Evolutionary conservation across 2,797 vertebrate species (phyloP).

Genomic region (Diceros bicornis): DNA sequence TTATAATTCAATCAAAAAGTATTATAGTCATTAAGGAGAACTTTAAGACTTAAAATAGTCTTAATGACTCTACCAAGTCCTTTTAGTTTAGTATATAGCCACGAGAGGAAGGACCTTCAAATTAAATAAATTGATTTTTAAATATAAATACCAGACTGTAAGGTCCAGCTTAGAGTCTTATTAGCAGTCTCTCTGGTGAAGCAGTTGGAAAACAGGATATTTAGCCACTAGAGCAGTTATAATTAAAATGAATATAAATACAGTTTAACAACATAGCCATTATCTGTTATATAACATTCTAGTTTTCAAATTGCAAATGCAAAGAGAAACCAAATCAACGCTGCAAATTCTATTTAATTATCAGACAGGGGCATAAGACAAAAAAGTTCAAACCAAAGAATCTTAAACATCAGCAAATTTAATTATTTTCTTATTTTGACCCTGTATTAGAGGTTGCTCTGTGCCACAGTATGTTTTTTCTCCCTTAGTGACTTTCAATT

Average conservation of each 20-base stretch:
- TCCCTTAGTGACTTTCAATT: background rate
- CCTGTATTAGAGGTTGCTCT: background rate
- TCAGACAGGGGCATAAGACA: background rate
- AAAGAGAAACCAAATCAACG: constrained; percentile 42
- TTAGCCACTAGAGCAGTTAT: background rate
- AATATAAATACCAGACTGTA: constrained; percentile 15
- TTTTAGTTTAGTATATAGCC: background rate
- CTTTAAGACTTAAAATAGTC: constrained; percentile 33
- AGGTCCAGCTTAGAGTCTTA: background rate
- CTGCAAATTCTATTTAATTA: background rate
- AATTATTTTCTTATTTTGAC: constrained; percentile 48
- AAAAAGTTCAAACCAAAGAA: constrained; percentile 10
- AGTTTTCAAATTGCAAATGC: background rate
- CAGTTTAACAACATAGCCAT: constrained; percentile 22
- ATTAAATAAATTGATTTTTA: constrained; percentile 57
- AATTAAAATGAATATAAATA: constrained; percentile 66
- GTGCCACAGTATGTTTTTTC: background rate
- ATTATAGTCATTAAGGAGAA: background rate
- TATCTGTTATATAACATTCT: background rate
- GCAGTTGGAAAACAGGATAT: constrained; percentile 55
- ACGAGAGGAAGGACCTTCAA: background rate
- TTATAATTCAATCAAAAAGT: background rate
- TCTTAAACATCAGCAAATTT: constrained; percentile 53
- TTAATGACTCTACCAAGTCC: constrained; percentile 1
- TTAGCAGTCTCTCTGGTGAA: background rate